phyloP scores from a whole-genome alignment of 1,140 invertebrate genomes.

The Drosophila pseudoobscura region DNA sequence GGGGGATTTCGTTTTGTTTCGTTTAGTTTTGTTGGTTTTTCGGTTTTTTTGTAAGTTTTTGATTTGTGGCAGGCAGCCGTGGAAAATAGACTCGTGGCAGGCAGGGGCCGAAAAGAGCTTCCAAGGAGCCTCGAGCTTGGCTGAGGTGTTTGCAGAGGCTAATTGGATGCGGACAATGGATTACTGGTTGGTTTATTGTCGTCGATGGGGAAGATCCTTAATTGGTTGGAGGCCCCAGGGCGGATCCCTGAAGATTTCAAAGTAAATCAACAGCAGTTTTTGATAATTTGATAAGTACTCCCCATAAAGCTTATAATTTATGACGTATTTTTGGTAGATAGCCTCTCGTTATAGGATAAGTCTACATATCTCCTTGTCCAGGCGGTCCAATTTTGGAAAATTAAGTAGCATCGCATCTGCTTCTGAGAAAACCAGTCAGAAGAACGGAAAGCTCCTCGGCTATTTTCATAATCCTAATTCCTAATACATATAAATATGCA shows the following conservation, averaged over 20 bases:
- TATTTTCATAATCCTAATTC: too few species aligned
- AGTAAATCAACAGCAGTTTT: slow-evolving; percentile 19
- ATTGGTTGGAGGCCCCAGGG: slow-evolving; percentile 28
- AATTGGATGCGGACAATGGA: slow-evolving; percentile 48
- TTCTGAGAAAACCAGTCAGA: too few species aligned
- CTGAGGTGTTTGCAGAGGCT: slow-evolving; percentile 36
- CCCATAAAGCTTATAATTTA: too few species aligned
- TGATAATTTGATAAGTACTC: slow-evolving; percentile 8
- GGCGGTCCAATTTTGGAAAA: too few species aligned
- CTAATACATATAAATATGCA: too few species aligned
- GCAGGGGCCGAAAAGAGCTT: slow-evolving; percentile 11
- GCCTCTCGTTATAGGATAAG: too few species aligned
- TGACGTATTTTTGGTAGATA: too few species aligned
- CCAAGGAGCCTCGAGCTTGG: slow-evolving; percentile 20
- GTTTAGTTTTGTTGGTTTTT: slow-evolving; percentile 41
- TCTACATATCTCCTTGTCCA: too few species aligned
- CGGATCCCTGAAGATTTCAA: slow-evolving; percentile 19
- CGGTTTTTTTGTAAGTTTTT: slow-evolving; percentile 49
- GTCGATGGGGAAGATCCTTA: slow-evolving; percentile 28
- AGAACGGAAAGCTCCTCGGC: too few species aligned
- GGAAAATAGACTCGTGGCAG: slow-evolving; percentile 55
- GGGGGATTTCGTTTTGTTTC: slow-evolving; percentile 30
- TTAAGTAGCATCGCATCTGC: too few species aligned
- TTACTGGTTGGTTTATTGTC: slow-evolving; percentile 12
- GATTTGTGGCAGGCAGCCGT: slow-evolving; percentile 75